Percentiles rank a stretch among this genome's conserved stretches.
Evolutionary conservation across 2,113 vertebrate species (phyloP).

Genomic region (Eupsittula cactorum): DNA sequence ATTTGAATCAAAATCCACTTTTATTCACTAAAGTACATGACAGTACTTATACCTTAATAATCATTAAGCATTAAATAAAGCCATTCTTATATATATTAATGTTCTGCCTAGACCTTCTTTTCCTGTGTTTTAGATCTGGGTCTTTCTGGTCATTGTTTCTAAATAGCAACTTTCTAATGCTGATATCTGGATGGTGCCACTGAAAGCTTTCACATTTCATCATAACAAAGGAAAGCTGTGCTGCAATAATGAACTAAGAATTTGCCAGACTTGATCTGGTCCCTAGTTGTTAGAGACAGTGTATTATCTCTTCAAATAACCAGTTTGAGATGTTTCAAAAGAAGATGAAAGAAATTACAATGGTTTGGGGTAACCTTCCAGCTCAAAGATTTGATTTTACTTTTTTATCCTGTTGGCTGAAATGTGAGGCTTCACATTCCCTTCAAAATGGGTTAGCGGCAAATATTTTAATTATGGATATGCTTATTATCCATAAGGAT

Average conservation of each 20-base stretch:
- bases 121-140: neutral
- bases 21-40: neutral
- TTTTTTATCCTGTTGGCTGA: neutral
- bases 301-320: neutral
- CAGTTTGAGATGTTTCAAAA: neutral
- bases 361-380: neutral
- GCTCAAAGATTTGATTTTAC: neutral
- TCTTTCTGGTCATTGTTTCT: neutral
- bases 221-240: neutral
- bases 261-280: neutral
- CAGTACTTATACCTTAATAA: neutral
- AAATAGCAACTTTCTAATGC: neutral
- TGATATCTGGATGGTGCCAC: neutral
- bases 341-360: neutral
- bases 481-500: neutral
- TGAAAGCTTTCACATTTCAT: neutral
- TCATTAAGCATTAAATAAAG: neutral
- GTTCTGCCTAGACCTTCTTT: neutral
- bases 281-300: neutral
- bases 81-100: neutral
- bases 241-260: neutral
- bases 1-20: neutral
- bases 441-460: neutral
- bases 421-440: neutral
- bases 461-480: slow-evolving; percentile 1